Evolutionary conservation across 2,113 vertebrate genomes (phyloP).

Genomic region (Sclerurus mexicanus): DNA sequence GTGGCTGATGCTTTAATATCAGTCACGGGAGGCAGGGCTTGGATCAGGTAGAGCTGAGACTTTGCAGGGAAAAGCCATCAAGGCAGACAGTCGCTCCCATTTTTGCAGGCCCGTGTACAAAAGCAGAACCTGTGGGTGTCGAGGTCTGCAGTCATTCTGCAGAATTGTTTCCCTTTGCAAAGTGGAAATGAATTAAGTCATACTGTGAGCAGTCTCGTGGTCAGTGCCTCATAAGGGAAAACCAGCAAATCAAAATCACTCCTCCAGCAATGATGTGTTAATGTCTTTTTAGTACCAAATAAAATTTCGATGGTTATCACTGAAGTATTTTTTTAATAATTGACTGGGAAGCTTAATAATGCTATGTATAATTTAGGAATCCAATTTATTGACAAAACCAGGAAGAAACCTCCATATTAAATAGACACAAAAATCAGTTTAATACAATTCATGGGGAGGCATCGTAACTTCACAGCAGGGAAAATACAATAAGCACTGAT

Average conservation of each 20-base stretch:
- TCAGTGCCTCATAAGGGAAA: conserved; percentile 1
- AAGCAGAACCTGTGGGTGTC: neutral
- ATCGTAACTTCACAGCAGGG: conserved; percentile 36
- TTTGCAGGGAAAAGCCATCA: neutral
- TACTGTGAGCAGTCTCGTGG: neutral
- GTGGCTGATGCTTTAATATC: neutral
- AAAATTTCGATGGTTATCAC: neutral
- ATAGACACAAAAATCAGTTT: conserved; percentile 19
- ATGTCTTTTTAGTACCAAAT: conserved; percentile 16
- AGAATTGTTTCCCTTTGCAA: neutral
- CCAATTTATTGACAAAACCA: conserved; percentile 50
- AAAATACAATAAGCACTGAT: conserved; percentile 32
- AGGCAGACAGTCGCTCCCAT: neutral
- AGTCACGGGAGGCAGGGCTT: neutral
- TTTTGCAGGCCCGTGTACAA: neutral
- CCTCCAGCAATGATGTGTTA: neutral
- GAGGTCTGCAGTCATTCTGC: neutral
- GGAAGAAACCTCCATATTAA: conserved; percentile 5
- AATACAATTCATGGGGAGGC: conserved; percentile 34
- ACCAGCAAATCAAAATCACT: conserved; percentile 12
- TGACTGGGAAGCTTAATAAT: conserved; percentile 32
- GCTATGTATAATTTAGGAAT: conserved; percentile 39
- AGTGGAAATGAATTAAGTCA: conserved; percentile 31
- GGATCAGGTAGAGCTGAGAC: neutral
- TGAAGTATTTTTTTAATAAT: conserved; percentile 42